Percentiles rank a stretch among this genome's conserved stretches.
phyloP scores from a whole-genome alignment of 2,113 vertebrate genomes.

The Oophaga pumilio region DNA sequence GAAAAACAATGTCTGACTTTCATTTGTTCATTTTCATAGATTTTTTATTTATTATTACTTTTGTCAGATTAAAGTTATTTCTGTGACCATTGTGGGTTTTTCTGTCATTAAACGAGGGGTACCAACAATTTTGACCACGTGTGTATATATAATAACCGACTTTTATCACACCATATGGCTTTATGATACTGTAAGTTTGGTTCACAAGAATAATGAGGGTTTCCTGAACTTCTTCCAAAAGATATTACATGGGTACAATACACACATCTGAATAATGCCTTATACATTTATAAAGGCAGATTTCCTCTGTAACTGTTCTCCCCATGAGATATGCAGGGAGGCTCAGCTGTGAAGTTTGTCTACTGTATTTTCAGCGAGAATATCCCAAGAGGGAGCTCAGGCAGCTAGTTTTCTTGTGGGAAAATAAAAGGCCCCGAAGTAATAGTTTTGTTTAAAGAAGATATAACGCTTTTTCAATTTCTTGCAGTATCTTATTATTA shows the following conservation, averaged over 20 bases:
- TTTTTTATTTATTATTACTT: too few relatives aligned
- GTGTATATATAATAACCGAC: too few relatives aligned
- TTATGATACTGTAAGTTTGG: too few relatives aligned
- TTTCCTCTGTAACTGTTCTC: not conserved
- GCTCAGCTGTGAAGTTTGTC: not conserved
- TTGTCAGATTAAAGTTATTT: too few relatives aligned
- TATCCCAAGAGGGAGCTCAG: not conserved
- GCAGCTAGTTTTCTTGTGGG: not conserved
- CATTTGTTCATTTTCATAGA: too few relatives aligned
- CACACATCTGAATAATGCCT: not conserved
- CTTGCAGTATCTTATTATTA: not conserved
- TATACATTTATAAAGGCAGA: not conserved
- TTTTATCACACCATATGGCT: too few relatives aligned
- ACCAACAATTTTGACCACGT: too few relatives aligned
- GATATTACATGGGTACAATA: not conserved
- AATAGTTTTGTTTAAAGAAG: not conserved
- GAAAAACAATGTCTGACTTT: too few relatives aligned
- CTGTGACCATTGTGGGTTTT: too few relatives aligned
- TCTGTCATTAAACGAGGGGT: too few relatives aligned
- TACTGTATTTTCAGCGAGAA: not conserved
- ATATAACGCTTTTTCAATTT: not conserved
- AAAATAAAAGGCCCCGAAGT: not conserved
- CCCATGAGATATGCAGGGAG: not conserved
- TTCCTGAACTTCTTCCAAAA: not conserved
- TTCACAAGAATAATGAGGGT: too few relatives aligned